Conservation (phyloP, 1,140 invertebrate species). For the Nymphalis io region DNA sequence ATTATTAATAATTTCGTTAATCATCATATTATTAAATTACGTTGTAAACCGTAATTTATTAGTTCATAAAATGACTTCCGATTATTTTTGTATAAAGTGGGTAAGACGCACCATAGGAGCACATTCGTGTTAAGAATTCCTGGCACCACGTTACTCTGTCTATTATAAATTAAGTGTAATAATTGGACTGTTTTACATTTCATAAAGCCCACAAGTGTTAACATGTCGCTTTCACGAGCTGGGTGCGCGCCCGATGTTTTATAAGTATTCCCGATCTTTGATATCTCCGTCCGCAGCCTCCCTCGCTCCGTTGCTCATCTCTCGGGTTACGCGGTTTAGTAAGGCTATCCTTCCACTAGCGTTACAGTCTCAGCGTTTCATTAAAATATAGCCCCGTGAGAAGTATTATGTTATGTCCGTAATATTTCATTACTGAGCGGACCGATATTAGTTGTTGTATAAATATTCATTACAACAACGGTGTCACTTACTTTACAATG, state of each 20-base stretch:
- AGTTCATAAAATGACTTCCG: no score
- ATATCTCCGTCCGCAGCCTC: not conserved
- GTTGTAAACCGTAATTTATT: no score
- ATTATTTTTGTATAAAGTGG: no score
- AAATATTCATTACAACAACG: slow-evolving; percentile 5
- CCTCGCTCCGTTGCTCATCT: slow-evolving; percentile 15
- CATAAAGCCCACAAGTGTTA: no score
- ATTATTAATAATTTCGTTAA: no score
- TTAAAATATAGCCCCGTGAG: slow-evolving; percentile 22
- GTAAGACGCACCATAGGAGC: no score
- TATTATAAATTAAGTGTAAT: no score
- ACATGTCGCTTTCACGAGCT: no score
- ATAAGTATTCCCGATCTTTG: not conserved
- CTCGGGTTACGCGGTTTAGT: slow-evolving; percentile 38
- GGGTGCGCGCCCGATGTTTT: not conserved
- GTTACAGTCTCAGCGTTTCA: slow-evolving; percentile 8
- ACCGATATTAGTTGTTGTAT: slow-evolving; percentile 2
- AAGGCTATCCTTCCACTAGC: slow-evolving; percentile 22
- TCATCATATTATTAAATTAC: no score
- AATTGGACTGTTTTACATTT: no score
- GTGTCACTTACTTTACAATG: not conserved
- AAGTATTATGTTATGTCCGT: slow-evolving; percentile 24
- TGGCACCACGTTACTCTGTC: no score
- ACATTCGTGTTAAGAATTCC: no score
- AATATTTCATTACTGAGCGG: slow-evolving; percentile 19